Evolutionary conservation across 2,113 vertebrate species (phyloP).

Genomic region (Leucoraja erinaceus): DNA sequence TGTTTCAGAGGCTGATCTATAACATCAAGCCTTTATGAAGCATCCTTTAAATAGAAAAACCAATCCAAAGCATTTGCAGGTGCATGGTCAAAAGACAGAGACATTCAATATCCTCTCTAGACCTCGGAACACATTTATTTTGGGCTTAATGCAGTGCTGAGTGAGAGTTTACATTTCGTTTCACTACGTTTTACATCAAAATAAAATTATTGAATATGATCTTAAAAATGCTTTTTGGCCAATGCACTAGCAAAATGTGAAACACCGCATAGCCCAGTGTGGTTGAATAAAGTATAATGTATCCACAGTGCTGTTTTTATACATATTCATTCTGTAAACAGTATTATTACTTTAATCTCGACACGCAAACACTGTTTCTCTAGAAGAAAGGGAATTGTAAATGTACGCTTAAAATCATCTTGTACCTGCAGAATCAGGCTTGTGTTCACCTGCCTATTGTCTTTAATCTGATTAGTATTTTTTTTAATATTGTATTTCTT

Average conservation of each 20-base stretch:
- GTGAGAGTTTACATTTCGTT: not conserved
- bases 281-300: not conserved
- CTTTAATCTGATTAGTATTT: conserved; percentile 1
- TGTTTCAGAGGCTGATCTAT: not conserved
- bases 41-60: not conserved
- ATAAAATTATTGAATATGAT: not conserved
- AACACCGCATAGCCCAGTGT: conserved; percentile 13
- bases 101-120: not conserved
- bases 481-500: not conserved
- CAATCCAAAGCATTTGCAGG: not conserved
- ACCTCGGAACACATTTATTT: not conserved
- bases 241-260: not conserved
- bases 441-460: not conserved
- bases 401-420: not conserved
- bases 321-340: not conserved
- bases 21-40: not conserved
- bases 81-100: conserved; percentile 11
- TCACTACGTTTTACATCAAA: not conserved
- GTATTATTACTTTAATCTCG: not conserved
- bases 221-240: not conserved
- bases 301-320: conserved; percentile 16
- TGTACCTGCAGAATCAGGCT: not conserved
- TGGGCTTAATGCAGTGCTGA: not conserved
- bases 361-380: conserved; percentile 12
- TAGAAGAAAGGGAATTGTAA: not conserved